Percentiles rank a stretch among this genome's conserved stretches.
Conservation (phyloP, 2,888 invertebrate genomes). For the Andrena trimmerana region DNA sequence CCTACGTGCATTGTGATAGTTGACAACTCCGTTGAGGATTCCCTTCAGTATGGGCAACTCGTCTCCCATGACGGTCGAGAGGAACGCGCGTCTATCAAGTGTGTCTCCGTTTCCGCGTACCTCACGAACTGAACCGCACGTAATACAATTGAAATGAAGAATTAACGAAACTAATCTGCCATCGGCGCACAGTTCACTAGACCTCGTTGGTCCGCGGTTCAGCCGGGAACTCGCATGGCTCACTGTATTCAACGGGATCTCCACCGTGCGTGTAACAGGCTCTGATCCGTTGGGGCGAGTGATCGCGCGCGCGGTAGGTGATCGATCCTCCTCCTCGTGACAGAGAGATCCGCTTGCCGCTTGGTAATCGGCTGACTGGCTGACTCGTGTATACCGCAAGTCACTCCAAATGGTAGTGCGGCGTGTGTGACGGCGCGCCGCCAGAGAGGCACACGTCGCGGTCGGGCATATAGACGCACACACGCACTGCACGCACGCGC, state of each 20-base stretch:
- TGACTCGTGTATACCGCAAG: slow-evolving; percentile 22
- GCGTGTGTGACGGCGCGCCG: slow-evolving; percentile 25
- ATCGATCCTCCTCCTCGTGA: slow-evolving; percentile 3
- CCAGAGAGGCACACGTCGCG: slow-evolving; percentile 28
- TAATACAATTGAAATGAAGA: slow-evolving; percentile 10
- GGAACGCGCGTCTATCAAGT: slow-evolving; percentile 43
- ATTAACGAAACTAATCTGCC: slow-evolving; percentile 38
- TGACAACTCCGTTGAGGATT: slow-evolving; percentile 95
- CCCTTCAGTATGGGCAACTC: slow-evolving; percentile 96
- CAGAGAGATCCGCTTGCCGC: not conserved
- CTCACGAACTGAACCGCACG: slow-evolving; percentile 47
- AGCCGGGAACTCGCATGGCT: slow-evolving; percentile 8
- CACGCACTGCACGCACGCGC: not conserved
- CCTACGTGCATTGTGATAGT: slow-evolving; percentile 97
- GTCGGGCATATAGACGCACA: not conserved
- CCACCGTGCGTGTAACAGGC: not conserved
- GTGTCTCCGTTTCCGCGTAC: slow-evolving; percentile 12
- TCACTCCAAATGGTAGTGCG: slow-evolving; percentile 15
- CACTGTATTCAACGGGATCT: not conserved
- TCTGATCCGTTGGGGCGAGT: not conserved
- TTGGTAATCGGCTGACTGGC: slow-evolving; percentile 4
- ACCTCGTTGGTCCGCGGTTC: not conserved
- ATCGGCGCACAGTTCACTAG: slow-evolving; percentile 40
- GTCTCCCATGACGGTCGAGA: slow-evolving; percentile 90
- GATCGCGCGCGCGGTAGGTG: slow-evolving; percentile 6